Conservation (phyloP, 2,113 vertebrate genomes). For the Camelus bactrianus region DNA sequence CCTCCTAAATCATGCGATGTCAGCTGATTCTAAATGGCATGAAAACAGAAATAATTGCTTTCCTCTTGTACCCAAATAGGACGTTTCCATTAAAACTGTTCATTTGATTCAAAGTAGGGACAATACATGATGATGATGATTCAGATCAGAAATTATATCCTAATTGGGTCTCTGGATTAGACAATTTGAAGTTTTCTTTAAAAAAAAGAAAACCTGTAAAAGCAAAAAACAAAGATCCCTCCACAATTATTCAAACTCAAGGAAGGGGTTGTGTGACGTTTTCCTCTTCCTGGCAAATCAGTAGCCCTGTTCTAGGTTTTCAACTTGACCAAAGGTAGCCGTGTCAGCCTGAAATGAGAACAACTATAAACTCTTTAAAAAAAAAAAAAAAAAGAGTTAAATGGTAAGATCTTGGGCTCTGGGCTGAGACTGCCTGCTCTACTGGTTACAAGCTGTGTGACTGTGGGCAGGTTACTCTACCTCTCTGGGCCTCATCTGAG, state of each 20-base stretch:
- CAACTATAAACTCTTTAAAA: not conserved
- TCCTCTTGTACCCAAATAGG: not conserved
- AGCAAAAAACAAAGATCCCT: conserved; percentile 9
- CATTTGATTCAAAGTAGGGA: conserved; percentile 53
- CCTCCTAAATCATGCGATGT: not conserved
- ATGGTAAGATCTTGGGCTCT: not conserved
- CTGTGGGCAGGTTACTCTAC: not conserved
- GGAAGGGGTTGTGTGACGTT: not conserved
- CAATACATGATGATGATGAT: not conserved
- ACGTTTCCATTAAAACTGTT: conserved; percentile 50
- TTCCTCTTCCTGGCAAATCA: not conserved
- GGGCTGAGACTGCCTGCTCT: not conserved
- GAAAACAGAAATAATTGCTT: conserved; percentile 19
- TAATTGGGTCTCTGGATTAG: conserved; percentile 34
- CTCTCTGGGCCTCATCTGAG: not conserved
- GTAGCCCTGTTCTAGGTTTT: not conserved
- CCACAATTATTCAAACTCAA: not conserved
- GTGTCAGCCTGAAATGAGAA: not conserved
- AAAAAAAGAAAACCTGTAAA: not conserved
- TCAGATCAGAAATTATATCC: conserved; percentile 57
- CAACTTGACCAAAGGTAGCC: not conserved
- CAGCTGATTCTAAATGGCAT: not conserved
- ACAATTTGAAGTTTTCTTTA: not conserved
- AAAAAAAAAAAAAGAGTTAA: not conserved
- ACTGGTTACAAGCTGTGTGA: not conserved